A percentile compares a stretch with the other conserved stretches of the same genome.
These are phyloP conservation scores for Physocephala rufipes DNA, from an alignment of 2,888 invertebrate genomes.

Conservation along the genomic window DNA sequence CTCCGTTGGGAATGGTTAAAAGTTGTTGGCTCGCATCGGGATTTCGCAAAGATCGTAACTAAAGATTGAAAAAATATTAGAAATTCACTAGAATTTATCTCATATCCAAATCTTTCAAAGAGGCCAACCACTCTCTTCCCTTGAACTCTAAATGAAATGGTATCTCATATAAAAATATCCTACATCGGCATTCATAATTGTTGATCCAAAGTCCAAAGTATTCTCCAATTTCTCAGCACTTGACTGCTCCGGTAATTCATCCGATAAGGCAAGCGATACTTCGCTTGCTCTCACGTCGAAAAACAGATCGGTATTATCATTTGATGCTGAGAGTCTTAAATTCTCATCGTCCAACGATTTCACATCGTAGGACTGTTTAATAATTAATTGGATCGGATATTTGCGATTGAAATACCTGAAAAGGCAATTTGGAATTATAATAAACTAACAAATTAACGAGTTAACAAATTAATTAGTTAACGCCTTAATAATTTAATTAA, in stretches of 20 bases:
- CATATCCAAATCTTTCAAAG: too few relatives aligned
- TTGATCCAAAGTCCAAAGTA: conserved; percentile 58
- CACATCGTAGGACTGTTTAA: conserved; percentile 50
- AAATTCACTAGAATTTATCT: too few relatives aligned
- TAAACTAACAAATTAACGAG: too few relatives aligned
- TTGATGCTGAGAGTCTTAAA: background rate
- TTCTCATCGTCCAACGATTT: conserved; percentile 14
- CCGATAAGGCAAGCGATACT: background rate
- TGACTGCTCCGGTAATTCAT: background rate
- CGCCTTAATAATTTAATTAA: too few relatives aligned
- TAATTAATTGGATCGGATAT: conserved; percentile 64
- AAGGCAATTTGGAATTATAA: conserved; percentile 42
- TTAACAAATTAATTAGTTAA: too few relatives aligned
- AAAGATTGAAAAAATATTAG: conserved; percentile 25
- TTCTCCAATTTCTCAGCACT: conserved; percentile 41
- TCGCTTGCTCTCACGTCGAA: conserved; percentile 4
- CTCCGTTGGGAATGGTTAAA: conserved; percentile 61
- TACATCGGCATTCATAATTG: conserved; percentile 61
- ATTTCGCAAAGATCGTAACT: conserved; percentile 60
- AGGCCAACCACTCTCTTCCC: too few relatives aligned
- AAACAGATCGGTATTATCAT: conserved; percentile 25
- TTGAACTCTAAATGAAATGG: background rate
- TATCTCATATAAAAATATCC: conserved; percentile 31
- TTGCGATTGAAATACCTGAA: conserved; percentile 63
- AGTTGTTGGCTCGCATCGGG: conserved; percentile 52